Evolutionary conservation across 2,113 vertebrate genomes (phyloP), one percentile per base, ranked within the genome.

Genomic region (Columba livia): DNA sequence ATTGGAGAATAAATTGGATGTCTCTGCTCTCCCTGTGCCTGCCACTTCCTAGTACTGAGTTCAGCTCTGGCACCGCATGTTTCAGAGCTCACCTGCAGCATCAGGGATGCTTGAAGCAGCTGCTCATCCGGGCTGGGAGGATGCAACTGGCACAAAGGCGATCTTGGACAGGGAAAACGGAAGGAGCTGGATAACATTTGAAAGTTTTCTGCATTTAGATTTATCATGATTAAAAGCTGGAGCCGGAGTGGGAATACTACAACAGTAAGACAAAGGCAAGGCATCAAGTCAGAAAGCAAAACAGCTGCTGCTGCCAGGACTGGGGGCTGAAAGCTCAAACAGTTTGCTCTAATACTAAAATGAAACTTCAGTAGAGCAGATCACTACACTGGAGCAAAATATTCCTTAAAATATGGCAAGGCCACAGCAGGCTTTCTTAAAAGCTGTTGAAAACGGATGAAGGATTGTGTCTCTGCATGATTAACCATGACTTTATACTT

Each of bases 121-220:
- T 90, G 92, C 85, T 92, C 36, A 25, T 75, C 32, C 8, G 9
- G 29, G 92, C 61, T 69, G 19, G 79, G 50, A n/a, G 86, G 90
- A 61, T 40, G 85, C 47, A 79, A 79, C 16, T 82, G 82, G 94
- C 82, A 88, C 62, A 79, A 77, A 73, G 65, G 67, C 38, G 18
- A 71, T 48, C 89, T 85, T 81, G 18, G 84, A 75, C 38, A 53
- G 73, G 58, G 67, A 70, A 90, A 69, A 28, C 74, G 95, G 81
- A 75, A 80, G 86, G 92, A 78, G 70, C 62, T 70, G 88, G 91
- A 90, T 84, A 73, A 79, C 90, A 95, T 89, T 91, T 36, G 86
- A 83, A 97, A 94, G 85, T 83, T 93, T 56, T 32, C 84, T 83
- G 88, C 62, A 51, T 90, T 95, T 93, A 88, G 67, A 90, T 91